Base-by-base conservation (phyloP, 1,140 invertebrate species). In the Camponotus pennsylvanicus region DNA sequence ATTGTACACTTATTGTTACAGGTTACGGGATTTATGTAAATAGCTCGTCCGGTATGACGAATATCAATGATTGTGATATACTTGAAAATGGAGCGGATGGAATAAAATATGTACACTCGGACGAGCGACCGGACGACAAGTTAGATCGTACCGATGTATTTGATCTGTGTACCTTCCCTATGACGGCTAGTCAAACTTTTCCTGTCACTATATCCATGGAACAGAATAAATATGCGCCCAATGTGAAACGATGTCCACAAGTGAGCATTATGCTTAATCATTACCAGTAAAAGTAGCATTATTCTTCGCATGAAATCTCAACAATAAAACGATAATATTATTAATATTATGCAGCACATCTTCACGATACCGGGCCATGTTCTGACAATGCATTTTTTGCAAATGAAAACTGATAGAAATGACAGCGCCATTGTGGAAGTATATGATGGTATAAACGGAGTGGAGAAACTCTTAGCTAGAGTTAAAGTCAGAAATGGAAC, bases 11-110 rank as follows among this genome's bases (percentile, higher is more conserved):
- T 69, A 8, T 67, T 83, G 49, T 52, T 52, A 92, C 88, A 97
- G 98, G 98, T 66, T 98, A 98, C 92, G 98, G 98, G 15, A 95
- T 99, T 49, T 99, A 98, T 94, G 96, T 99, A 2, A 99, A 99
- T 94, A 98, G 97, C 70, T 98, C 97, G 21, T 97, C 96, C 87
- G 98, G 98, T 15, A 95, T 97, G 89, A 96, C 97, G 0, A 96
- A 96, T 75, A 95, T 99, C 3, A 96, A 97, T 61, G 96, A 97
- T 82, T 98, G 97, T 90, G 95, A 96, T 18, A 95, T 99, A 21
- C 96, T 96, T 57, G 97, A 98, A 87, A 99, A 99, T 94, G 97
- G 97, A 1, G 98, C 96, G 0, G 98, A 99, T 94, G 98, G 98
- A 18, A 95, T 99, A 55, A 97, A 97, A 92, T 98, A 98, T 94